Evolutionary conservation across 2,888 invertebrate species (phyloP).

Genomic region (Lasioglossum figueresi): DNA sequence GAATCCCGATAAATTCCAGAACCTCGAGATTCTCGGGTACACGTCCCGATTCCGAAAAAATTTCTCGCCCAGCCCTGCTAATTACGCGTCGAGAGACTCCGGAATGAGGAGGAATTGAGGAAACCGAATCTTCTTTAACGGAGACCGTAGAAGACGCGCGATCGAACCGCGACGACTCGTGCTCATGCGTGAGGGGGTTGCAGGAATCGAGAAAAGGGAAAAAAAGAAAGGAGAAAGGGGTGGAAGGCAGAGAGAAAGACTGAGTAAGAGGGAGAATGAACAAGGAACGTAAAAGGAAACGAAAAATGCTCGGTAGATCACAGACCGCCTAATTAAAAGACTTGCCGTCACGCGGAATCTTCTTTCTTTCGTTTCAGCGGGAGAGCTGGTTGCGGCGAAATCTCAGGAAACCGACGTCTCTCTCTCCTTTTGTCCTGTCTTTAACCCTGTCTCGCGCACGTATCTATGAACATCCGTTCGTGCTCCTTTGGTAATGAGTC

Average conservation of each 20-base stretch:
- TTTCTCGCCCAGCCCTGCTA: too few relatives aligned
- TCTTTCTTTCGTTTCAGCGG: conserved; percentile 46
- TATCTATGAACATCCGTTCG: conserved; percentile 50
- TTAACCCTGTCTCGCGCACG: conserved; percentile 45
- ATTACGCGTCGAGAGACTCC: not conserved
- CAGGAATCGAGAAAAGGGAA: not conserved
- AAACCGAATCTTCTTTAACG: not conserved
- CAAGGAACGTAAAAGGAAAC: conserved; percentile 28
- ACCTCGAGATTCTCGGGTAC: too few relatives aligned
- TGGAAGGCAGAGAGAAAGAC: conserved; percentile 48
- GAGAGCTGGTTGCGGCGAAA: conserved; percentile 51
- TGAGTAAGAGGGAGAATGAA: not conserved
- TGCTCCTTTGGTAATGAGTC: conserved; percentile 55
- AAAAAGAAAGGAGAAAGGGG: not conserved
- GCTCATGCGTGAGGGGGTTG: conserved; percentile 1
- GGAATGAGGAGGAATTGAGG: not conserved
- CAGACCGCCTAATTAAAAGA: conserved; percentile 73
- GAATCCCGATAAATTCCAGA: too few relatives aligned
- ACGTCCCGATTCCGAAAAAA: too few relatives aligned
- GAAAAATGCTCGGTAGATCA: conserved; percentile 69
- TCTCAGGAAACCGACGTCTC: conserved; percentile 59
- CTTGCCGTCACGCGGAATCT: conserved; percentile 58
- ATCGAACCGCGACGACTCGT: conserved; percentile 11
- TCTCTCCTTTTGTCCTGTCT: conserved; percentile 53
- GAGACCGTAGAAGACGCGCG: not conserved